Evolutionary conservation across 2,797 vertebrate genomes (phyloP).

Genomic region (Molossus molossus): DNA sequence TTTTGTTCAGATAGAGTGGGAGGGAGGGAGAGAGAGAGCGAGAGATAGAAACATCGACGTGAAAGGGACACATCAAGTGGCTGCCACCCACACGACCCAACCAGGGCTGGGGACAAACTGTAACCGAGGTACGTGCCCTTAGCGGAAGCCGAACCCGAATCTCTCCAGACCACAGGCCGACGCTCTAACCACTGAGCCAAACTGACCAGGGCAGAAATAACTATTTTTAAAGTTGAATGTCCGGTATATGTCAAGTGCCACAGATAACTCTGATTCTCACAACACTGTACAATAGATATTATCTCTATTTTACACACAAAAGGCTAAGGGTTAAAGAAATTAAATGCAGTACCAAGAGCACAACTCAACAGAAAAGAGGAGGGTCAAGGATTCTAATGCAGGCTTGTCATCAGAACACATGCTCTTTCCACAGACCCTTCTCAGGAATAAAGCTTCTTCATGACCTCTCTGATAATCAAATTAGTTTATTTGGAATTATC

Average conservation of each 20-base stretch:
- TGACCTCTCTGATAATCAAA: background rate
- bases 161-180: too few species aligned
- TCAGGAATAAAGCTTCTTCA: background rate
- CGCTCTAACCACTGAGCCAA: too few species aligned
- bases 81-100: too few species aligned
- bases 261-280: background rate
- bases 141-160: too few species aligned
- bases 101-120: too few species aligned
- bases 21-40: too few species aligned
- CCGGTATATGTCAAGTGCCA: background rate
- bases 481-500: background rate
- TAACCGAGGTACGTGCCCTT: too few species aligned
- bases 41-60: too few species aligned
- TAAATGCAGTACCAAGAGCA: background rate
- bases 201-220: too few species aligned
- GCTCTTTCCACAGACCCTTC: background rate
- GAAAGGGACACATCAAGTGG: too few species aligned
- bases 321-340: slow-evolving; percentile 26
- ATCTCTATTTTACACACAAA: background rate
- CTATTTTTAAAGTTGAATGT: background rate
- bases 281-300: background rate
- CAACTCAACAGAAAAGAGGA: background rate
- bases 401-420: background rate
- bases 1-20: too few species aligned
- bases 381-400: background rate